These are phyloP conservation scores for Antigone vipio DNA, from an alignment of 2,113 vertebrate species.

Conservation along the genomic window DNA sequence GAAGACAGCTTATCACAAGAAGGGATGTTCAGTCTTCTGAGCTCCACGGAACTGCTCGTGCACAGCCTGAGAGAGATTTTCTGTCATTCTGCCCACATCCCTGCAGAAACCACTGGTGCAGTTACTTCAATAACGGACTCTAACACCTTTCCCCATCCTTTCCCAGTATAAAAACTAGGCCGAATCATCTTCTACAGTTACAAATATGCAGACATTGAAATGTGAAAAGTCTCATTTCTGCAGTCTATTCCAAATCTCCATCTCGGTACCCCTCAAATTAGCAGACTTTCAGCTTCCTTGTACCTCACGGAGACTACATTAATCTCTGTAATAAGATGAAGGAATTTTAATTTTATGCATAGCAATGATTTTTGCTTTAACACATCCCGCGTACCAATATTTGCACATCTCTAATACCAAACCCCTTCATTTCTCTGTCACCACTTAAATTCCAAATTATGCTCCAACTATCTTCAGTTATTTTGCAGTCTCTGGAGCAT, in stretches of 20 bases:
- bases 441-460: constrained; percentile 51
- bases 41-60: neutral
- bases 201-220: neutral
- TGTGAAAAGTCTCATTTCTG: neutral
- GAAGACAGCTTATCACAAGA: neutral
- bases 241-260: neutral
- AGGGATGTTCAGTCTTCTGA: neutral
- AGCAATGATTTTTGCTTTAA: constrained; percentile 7
- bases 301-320: neutral
- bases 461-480: constrained; percentile 23
- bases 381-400: neutral
- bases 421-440: constrained; percentile 38
- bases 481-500: constrained; percentile 45
- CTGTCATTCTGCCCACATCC: neutral
- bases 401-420: constrained; percentile 39
- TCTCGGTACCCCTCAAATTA: neutral
- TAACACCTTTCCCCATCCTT: neutral
- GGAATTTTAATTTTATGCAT: constrained; percentile 26
- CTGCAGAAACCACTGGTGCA: neutral
- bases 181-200: neutral
- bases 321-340: neutral
- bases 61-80: neutral
- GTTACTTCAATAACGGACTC: neutral
- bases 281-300: neutral
- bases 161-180: neutral